Percentiles rank a stretch among this genome's conserved stretches.
Evolutionary conservation across 2,888 invertebrate species (phyloP).

Genomic region (Macaria notata): DNA sequence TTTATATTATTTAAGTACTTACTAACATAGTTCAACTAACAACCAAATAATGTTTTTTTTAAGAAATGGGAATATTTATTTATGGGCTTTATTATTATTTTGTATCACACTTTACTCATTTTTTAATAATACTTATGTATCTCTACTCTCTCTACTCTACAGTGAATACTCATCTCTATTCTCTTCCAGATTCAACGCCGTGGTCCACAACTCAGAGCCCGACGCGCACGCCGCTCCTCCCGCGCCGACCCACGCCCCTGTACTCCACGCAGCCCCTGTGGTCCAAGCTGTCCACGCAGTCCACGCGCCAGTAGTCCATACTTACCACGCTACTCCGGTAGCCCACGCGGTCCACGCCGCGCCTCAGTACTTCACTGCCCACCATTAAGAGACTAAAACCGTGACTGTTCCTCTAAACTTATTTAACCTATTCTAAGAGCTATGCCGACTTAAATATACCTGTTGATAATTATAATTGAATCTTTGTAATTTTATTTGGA

Average conservation of each 20-base stretch:
- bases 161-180: too few species aligned
- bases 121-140: too few species aligned
- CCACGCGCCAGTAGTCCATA: constrained; percentile 35
- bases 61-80: too few species aligned
- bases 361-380: constrained; percentile 49
- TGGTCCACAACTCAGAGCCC: constrained; percentile 71
- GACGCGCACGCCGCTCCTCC: constrained; percentile 55
- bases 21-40: too few species aligned
- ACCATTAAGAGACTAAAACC: constrained; percentile 48
- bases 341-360: constrained; percentile 35
- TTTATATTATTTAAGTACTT: too few species aligned
- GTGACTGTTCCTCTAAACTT: constrained; percentile 33
- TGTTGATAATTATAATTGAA: constrained; percentile 31
- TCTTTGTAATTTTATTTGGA: constrained; percentile 7
- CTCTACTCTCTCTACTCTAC: too few species aligned
- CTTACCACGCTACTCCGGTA: constrained; percentile 39
- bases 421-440: constrained; percentile 32
- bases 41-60: too few species aligned
- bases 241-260: constrained; percentile 35
- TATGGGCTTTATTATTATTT: too few species aligned
- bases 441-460: constrained; percentile 30
- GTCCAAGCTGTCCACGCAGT: constrained; percentile 37
- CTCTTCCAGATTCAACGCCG: constrained; percentile 67
- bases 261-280: constrained; percentile 39
- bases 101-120: too few species aligned